Evolutionary conservation across 2,888 invertebrate species (phyloP), one percentile per base, ranked within the genome.

Genomic region (Macropis europaea): DNA sequence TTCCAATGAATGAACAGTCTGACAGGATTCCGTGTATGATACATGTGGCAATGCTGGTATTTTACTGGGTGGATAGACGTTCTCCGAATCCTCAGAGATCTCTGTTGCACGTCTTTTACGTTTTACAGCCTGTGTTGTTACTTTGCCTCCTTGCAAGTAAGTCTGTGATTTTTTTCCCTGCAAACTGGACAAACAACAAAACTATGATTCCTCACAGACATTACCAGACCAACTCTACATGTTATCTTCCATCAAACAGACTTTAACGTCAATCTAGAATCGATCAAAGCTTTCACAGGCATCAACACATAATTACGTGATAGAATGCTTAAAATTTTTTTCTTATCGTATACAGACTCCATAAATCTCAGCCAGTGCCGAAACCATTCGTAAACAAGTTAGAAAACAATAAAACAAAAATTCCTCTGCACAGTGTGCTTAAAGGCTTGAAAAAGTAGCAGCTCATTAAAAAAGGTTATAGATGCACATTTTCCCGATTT

Each of bases 11-110:
- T 79, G 80, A 5, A 82, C 52, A 0, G 72, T 52, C 43, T 83
- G 81, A 64, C 87, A 86, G 0, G 81, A 67, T 5, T 89, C 88
- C 3, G 76, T 53, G 11, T 79, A 87, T 6, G 83, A 62, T 5
- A 59, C 68, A 26, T 82, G 78, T 5, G 85, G 72, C 13, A 89
- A 17, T 11, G 85, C 53, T 2, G 84, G 77, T 2, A 89, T 73
- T 83, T 90, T 90, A 13, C 82, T 86, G 5, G 90, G 89, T 2
- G 90, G 90, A 78, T 87, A 88, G 42, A 90, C 88, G 57, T 90
- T 90, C 56, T 90, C 89, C 0, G 89, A 82, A 70, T 90, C 89
- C 42, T 90, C 90, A 1, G 86, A 87, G 28, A 83, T 78, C 53
- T 89, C 89, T 7, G 89, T 87, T 9, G 83, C 76, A 30, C 87